Base-by-base conservation (phyloP, 2,888 invertebrate genomes). In the Tetragonisca angustula region DNA sequence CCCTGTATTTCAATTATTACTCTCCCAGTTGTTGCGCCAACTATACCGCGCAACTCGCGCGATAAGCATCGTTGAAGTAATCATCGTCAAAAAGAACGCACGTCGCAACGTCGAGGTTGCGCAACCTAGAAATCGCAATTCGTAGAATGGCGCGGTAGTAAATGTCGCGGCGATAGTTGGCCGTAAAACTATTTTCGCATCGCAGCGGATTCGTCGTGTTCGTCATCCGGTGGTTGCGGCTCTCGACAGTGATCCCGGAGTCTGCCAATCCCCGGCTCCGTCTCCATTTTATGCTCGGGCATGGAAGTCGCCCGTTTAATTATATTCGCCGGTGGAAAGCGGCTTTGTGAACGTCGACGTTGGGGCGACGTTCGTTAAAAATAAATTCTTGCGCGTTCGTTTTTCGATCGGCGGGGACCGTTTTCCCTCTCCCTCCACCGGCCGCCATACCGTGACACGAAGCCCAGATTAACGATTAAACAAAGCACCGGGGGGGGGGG, bases 401-500 rank as follows among this genome's bases (percentile, higher is more conserved):
- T 71, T 68, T 27, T 70, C 64, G 78, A 78, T 72, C 78, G 59
- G 15, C 49, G 67, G 67, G 27, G 1, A 56, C 67, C 9, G 49
- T 27, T 27, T 61, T 70, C 43, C 49, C 64, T 43, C 9, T 21
- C 9, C 43, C 9, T 24, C 32, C 0, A 32, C 19, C 43, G 69
- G 64, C 43, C 43, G 43, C 43, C 43, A 11, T 9, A 79, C 71
- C 79, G 32, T 67, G 72, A 62, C 86, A 83, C 78, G 81, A 27
- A 67, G 74, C 56, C 64, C 49, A 71, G 83, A 87, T 87, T 87
- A 89, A 87, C 81, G 85, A 79, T 70, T 76, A 79, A 86, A 88
- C 85, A 83, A 88, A 87, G 76, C 67, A 79, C 50, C 43, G 43
- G 43, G 43, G 43, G 36, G 73, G 70, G 52, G 52, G 50, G 65